phyloP scores from a whole-genome alignment of 2,797 vertebrate genomes.

The Sylvia borin region DNA sequence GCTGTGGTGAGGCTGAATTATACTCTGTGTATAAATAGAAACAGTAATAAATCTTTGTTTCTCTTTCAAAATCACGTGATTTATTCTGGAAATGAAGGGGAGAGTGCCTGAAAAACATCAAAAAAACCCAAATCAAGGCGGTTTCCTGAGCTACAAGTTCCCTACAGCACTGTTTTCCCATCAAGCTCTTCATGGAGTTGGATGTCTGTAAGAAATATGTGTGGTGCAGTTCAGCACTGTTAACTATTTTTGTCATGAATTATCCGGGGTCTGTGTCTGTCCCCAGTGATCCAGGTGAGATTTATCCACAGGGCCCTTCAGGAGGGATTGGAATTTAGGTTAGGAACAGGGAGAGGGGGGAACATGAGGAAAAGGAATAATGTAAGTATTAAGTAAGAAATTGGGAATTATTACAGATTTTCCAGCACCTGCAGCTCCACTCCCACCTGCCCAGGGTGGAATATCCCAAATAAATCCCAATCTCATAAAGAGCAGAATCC shows the following conservation, averaged over 20 bases:
- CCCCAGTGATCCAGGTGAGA: background rate
- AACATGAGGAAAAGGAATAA: background rate
- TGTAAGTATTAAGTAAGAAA: background rate
- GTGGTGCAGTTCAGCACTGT: background rate
- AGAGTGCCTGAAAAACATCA: background rate
- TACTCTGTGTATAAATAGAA: background rate
- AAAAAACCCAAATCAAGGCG: rapidly evolving
- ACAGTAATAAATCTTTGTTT: background rate
- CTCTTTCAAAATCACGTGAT: background rate
- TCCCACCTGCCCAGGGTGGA: background rate
- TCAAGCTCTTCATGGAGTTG: background rate
- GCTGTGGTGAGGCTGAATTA: background rate
- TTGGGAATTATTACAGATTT: background rate
- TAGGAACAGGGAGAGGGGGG: background rate
- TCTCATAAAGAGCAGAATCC: background rate
- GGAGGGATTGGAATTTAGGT: rapidly evolving
- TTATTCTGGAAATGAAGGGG: background rate
- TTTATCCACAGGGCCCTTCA: background rate
- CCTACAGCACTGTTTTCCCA: background rate
- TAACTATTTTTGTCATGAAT: background rate
- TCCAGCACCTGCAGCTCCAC: rapidly evolving
- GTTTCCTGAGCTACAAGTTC: background rate
- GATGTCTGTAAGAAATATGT: background rate
- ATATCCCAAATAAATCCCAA: background rate
- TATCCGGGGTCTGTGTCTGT: background rate